Base-by-base conservation (phyloP, 2,113 vertebrate genomes). In the Trinectes maculatus region DNA sequence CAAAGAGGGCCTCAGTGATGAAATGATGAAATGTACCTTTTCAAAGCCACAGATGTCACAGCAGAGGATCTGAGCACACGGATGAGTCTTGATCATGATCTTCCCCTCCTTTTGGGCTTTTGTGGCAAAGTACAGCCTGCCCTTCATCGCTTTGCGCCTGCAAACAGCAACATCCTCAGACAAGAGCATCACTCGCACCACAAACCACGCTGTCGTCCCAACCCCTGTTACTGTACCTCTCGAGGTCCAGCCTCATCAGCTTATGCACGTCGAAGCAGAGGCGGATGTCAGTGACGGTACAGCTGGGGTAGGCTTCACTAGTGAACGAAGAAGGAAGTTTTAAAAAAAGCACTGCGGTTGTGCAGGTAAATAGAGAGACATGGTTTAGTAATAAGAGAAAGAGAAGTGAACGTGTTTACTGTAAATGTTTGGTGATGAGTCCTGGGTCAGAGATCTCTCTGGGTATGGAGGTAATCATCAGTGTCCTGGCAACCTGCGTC, bases 61-160 rank as follows among this genome's bases (percentile, higher is more conserved):
- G 89, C 95, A 98, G 87, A 96, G 95, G 57, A 99, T 91, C 53
- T 93, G 95, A 59, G 96, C 94, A 0, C 95, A 98, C 0, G 95
- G 95, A 60, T 99, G 96, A 2, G 89, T 93, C 91, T 91, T 97
- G 85, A 99, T 98, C 94, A 95, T 95, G 84, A 96, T 94, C 83
- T 93, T 96, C 22, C 96, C 96, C 0, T 93, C 93, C 62, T 96
- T 97, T 86, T 97, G 96, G 0, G 95, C 89, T 83, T 95, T 96
- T 54, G 95, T 94, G 3, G 96, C 93, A 56, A 97, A 99, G 82
- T 95, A 98, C 78, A 99, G 90, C 25, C 97, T 83, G 6, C 96
- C 97, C 64, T 97, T 95, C 97, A 99, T 99, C 0, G 96, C 97
- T 36, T 96, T 96, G 62, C 96, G 95, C 68, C 97, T 99, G 89